Base-by-base conservation (phyloP, 2,888 invertebrate species). In the Tuberolachnus salignus region DNA sequence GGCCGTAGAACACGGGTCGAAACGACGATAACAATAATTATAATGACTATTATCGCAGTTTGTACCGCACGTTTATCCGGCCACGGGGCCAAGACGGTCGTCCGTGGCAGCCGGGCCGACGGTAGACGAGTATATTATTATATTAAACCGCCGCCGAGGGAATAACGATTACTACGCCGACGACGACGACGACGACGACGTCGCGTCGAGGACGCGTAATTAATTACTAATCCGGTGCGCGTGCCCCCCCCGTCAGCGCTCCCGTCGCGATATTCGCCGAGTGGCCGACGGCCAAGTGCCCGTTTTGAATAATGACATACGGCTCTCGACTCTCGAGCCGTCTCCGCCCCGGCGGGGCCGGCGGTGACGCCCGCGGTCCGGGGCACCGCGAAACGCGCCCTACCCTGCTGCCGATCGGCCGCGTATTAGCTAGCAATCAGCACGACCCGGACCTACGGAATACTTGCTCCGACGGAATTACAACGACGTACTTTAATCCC, bases 271-370 rank as follows among this genome's bases (percentile, higher is more conserved):
- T 42, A n/a, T 53, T 63, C 42, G 42, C 63, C 42, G 42, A 73
- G 51, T 63, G 42, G 34, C 53, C 63, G 21, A 42, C 42, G 51
- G 42, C 11, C n/a, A 16, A 34, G 34, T 34, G 34, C 34, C 0
- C 16, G 51, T 73, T 73, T 63, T 64, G 63, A 73, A 73, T 73
- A 73, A 73, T 73, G 53, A 73, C 42, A 23, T 73, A 53, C 63
- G n/a, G 61, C 53, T 73, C 16, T 3, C 42, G 67, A 13, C 26
- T 11, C 23, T 26, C 34, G 49, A 67, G 49, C 49, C 26, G 26
- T 49, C 46, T 49, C 26, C 4, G 26, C 11, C 44, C 1, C 4
- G 44, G 46, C 21, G 2, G 13, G 16, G 51, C 3, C 3, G 42
- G 64, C 44, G 6, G n/a, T 21, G 21, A 46, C 21, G 46, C 21